These are phyloP conservation scores for Myotis findleyi DNA, from an alignment of 2,797 vertebrate species.

Conservation along the genomic window DNA sequence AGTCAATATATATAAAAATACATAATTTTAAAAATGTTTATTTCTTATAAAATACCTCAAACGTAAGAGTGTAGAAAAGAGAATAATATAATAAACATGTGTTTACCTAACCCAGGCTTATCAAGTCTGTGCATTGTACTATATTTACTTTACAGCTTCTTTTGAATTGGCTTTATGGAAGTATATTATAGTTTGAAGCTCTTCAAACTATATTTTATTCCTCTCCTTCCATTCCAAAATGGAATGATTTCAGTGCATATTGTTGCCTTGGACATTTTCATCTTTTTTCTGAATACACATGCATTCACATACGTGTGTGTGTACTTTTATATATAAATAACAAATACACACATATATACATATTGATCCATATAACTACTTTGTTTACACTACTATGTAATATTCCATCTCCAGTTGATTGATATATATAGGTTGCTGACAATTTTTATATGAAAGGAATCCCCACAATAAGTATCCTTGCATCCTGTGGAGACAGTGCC, in stretches of 20 bases:
- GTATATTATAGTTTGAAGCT: neutral
- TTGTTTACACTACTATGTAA: neutral
- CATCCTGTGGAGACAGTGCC: neutral
- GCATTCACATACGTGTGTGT: neutral
- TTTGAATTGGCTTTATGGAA: neutral
- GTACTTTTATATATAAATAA: neutral
- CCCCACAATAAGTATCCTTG: neutral
- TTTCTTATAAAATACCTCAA: conserved; percentile 13
- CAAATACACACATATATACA: neutral
- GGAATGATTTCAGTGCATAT: neutral
- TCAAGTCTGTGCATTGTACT: neutral
- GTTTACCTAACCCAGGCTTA: conserved; percentile 10
- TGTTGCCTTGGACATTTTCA: neutral
- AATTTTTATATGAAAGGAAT: neutral
- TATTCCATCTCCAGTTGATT: neutral
- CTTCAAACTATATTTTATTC: neutral
- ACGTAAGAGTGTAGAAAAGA: neutral
- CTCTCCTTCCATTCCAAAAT: neutral
- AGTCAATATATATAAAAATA: too few relatives aligned
- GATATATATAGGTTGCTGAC: neutral
- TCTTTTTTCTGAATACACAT: neutral
- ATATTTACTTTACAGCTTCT: neutral
- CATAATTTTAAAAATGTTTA: neutral
- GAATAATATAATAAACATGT: neutral
- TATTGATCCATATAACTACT: neutral